These are phyloP conservation scores for Sceloporus tristichus DNA, from an alignment of 2,113 vertebrate species.

Conservation along the genomic window DNA sequence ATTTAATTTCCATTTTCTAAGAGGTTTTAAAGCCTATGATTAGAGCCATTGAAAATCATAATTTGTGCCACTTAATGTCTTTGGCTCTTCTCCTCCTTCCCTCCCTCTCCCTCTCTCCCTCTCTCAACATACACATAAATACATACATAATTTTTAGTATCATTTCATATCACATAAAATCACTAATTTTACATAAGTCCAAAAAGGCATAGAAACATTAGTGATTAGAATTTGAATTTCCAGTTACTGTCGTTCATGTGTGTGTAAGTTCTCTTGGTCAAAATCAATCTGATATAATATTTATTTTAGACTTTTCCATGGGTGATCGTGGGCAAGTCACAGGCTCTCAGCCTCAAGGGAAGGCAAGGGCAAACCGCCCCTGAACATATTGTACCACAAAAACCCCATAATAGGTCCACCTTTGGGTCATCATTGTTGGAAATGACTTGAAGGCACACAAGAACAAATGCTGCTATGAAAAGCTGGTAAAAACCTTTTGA, in stretches of 20 bases:
- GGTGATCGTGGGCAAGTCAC: too few relatives aligned
- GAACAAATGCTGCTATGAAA: too few relatives aligned
- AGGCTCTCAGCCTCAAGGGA: too few relatives aligned
- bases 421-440: too few relatives aligned
- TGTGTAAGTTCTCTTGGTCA: conserved; percentile 20
- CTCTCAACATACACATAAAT: background rate
- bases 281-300: conserved; percentile 40
- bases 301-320: background rate
- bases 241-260: background rate
- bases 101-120: background rate
- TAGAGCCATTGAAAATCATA: conserved; percentile 12
- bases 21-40: background rate
- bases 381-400: too few relatives aligned
- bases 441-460: too few relatives aligned
- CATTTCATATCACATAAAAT: conserved; percentile 37
- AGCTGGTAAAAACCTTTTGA: too few relatives aligned
- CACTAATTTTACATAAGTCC: conserved; percentile 52
- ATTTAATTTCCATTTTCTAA: conserved; percentile 44
- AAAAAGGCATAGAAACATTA: conserved; percentile 49
- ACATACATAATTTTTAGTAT: background rate
- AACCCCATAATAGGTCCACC: too few relatives aligned
- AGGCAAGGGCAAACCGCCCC: too few relatives aligned
- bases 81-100: too few relatives aligned
- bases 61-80: background rate
- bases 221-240: conserved; percentile 51